Percentiles rank a stretch among this genome's conserved stretches.
Evolutionary conservation across 2,797 vertebrate species (phyloP).

Genomic region (Coendou prehensilis): DNA sequence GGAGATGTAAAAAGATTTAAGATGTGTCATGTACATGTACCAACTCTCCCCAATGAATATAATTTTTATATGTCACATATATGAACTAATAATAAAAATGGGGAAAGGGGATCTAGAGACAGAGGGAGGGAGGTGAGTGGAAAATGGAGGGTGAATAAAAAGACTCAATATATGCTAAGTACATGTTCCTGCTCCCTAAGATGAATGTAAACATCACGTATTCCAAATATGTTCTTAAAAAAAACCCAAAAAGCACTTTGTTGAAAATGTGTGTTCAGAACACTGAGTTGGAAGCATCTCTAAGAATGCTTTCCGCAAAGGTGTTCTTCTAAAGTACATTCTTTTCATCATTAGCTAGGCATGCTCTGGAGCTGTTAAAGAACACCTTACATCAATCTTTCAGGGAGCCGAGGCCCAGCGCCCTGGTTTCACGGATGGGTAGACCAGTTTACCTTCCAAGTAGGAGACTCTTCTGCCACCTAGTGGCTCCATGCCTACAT

Average conservation of each 20-base stretch:
- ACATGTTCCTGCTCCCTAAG: neutral
- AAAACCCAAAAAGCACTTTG: neutral
- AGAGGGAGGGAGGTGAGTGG: neutral
- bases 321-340: neutral
- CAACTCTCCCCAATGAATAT: neutral
- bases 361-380: neutral
- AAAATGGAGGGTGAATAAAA: neutral
- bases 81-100: neutral
- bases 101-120: neutral
- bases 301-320: neutral
- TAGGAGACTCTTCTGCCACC: neutral
- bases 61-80: neutral
- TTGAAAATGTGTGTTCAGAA: neutral
- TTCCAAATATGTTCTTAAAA: neutral
- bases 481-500: neutral
- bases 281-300: neutral
- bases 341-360: neutral
- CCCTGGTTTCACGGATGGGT: accelerated
- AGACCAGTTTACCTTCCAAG: neutral
- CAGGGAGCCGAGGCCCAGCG: neutral
- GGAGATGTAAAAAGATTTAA: neutral
- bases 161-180: neutral
- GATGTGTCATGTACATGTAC: neutral
- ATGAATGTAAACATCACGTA: neutral
- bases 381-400: neutral